Evolutionary conservation across 2,888 invertebrate species (phyloP).

Genomic region (Oscheius myriophilus): DNA sequence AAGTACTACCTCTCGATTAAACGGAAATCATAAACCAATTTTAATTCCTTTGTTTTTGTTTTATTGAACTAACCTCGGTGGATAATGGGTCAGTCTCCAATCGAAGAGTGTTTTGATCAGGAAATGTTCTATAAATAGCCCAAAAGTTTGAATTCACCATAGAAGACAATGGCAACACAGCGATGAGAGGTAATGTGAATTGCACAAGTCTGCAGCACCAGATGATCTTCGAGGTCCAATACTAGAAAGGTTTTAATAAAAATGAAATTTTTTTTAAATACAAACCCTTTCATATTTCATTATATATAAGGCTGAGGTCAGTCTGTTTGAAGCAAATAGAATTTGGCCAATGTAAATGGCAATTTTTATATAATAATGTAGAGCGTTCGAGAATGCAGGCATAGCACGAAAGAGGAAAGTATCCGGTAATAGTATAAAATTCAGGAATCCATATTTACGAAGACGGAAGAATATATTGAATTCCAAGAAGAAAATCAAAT

Average conservation of each 20-base stretch:
- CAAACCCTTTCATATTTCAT: constrained; percentile 23
- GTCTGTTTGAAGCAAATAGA: constrained; percentile 22
- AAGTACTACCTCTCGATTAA: no score
- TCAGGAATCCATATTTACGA: constrained; percentile 23
- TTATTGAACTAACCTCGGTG: constrained; percentile 25
- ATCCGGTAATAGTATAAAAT: constrained; percentile 6
- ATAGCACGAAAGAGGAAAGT: not conserved
- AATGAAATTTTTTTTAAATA: not conserved
- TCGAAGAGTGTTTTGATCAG: constrained; percentile 8
- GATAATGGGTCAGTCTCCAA: constrained; percentile 24
- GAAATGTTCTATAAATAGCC: constrained; percentile 3
- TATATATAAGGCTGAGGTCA: constrained; percentile 13
- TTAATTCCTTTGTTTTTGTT: no score
- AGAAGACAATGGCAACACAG: constrained; percentile 18
- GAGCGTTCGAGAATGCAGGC: constrained; percentile 16
- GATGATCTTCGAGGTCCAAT: constrained; percentile 13
- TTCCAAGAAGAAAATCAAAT: constrained; percentile 27
- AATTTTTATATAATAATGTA: constrained; percentile 29
- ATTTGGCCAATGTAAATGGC: constrained; percentile 26
- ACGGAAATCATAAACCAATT: no score
- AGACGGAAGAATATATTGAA: constrained; percentile 25
- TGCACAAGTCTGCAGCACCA: constrained; percentile 10
- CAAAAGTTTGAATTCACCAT: constrained; percentile 12
- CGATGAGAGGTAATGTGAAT: constrained; percentile 11
- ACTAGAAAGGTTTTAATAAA: constrained; percentile 8